Base-by-base conservation (phyloP, 2,797 vertebrate species). In the Anabas testudineus region DNA sequence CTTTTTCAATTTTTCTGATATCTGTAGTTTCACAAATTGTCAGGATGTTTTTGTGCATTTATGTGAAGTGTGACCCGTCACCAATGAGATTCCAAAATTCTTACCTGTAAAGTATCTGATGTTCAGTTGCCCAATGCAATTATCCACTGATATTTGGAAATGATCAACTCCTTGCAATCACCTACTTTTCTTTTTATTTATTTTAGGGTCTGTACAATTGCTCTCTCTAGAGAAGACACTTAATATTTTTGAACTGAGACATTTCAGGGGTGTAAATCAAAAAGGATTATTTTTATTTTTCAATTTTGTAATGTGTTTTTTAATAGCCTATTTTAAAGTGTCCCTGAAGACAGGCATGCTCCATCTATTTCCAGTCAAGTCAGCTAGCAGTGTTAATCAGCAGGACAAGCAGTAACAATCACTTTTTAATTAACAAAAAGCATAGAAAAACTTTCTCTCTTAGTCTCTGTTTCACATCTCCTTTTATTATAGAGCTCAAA, bases 351-450 rank as follows among this genome's bases (percentile, higher is more conserved):
- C 46, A 45, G n/a, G 3, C 5, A 14, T n/a, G 26, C 52, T 32
- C 61, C 43, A 68, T 66, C 53, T 39, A 71, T 30, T 69, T 30
- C 64, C 53, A 42, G 58, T 63, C 56, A 43, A 57, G 55, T 62
- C 30, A 71, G 24, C 56, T 43, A 9, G 1, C 53, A 64, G 24
- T 24, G 2, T 30, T 5, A 51, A 57, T 67, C 53, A 57, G 47
- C 76, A 67, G 58, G 52, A 66, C 60, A 53, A 78, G 64, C 53
- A 2, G 26, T 39, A 52, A 39, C 36, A 59, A 71, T 48, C 60
- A 67, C 55, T 67, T 60, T 76, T 79, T 79, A 49, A 42, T 49
- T 72, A 76, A 64, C 69, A 57, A 69, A 75, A 7, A 43, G 41
- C 19, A 61, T 51, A 67, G 36, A 70, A 74, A 81, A 51, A 6